Evolutionary conservation across 2,888 invertebrate genomes (phyloP), one percentile per base, ranked within the genome.

Genomic region (Drosophila peninsularis): DNA sequence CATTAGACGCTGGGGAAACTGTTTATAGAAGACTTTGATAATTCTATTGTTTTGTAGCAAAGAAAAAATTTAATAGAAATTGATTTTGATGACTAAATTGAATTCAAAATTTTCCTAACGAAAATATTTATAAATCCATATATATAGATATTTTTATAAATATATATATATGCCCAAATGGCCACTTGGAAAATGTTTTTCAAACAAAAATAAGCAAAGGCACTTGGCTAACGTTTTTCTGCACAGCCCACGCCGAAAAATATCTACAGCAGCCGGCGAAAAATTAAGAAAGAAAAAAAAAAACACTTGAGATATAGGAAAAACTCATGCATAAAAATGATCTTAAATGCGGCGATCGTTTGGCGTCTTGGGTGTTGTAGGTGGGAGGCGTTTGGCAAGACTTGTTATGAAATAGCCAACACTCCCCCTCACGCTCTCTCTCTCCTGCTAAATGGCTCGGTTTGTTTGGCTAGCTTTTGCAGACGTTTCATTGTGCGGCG

Each of bases 321-420:
- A 41, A 60, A 58, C n/a, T 37, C 9, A 62, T 69, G 36, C 55
- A 69, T 69, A 45, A 57, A 70, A 54, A 57, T 36, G 39, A 63
- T 42, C 39, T 56, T 30, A 53, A 71, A 64, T 71, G 67, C 56
- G 56, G 49, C 21, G 47, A 52, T 64, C 21, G 55, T 58, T 58
- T 30, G 6, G 62, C 4, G 73, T 78, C 65, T 64, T 58, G 47
- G 32, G 55, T 47, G 55, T 45, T 44, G 55, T 42, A 13, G 41
- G 49, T 30, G 36, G 32, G 19, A 60, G 60, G 62, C 83, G 82
- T 88, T 83, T 88, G 72, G 88, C 83, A 88, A 83, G 86, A 80
- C 75, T 88, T 83, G 86, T 83, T 88, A 83, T 80, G 83, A 88
- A 88, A 83, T 72, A 71, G 34, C 39, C 41, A 24, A 37, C 55